Evolutionary conservation across 2,888 invertebrate species (phyloP).

Genomic region (Dynastes tityus): DNA sequence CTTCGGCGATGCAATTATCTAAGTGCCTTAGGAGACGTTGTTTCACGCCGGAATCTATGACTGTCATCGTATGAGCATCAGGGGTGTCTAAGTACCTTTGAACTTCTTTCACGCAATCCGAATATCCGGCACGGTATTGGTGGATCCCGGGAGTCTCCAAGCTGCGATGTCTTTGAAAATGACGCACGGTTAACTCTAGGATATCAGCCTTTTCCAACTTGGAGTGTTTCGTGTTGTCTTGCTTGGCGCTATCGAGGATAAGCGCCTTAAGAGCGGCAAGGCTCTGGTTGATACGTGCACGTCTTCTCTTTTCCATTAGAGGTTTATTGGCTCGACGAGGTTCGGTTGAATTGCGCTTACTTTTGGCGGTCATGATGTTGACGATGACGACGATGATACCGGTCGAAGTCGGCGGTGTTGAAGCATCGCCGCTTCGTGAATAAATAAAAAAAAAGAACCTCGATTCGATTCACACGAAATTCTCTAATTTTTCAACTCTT

Average conservation of each 20-base stretch:
- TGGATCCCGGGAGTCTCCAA: constrained; percentile 75
- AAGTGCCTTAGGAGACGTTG: constrained; percentile 76
- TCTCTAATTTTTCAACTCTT: too few species aligned
- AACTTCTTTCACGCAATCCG: constrained; percentile 79
- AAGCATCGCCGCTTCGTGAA: constrained; percentile 49
- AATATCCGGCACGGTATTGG: constrained; percentile 79
- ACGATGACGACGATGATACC: background rate
- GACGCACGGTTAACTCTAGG: constrained; percentile 86
- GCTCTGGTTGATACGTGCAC: constrained; percentile 84
- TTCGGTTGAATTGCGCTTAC: constrained; percentile 63
- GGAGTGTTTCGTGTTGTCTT: constrained; percentile 82
- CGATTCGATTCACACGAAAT: too few species aligned
- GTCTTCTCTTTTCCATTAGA: constrained; percentile 83
- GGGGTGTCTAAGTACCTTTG: constrained; percentile 75
- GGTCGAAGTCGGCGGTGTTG: constrained; percentile 47
- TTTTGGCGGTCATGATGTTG: constrained; percentile 67
- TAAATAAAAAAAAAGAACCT: constrained; percentile 44
- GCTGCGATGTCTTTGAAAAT: constrained; percentile 83
- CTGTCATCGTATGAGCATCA: constrained; percentile 75
- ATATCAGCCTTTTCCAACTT: constrained; percentile 91
- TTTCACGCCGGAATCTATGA: constrained; percentile 74
- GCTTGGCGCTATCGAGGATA: constrained; percentile 81
- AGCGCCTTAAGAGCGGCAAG: constrained; percentile 81
- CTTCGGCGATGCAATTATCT: constrained; percentile 76
- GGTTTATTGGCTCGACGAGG: constrained; percentile 82